phyloP scores from a whole-genome alignment of 2,113 vertebrate species.

The Podarcis muralis region DNA sequence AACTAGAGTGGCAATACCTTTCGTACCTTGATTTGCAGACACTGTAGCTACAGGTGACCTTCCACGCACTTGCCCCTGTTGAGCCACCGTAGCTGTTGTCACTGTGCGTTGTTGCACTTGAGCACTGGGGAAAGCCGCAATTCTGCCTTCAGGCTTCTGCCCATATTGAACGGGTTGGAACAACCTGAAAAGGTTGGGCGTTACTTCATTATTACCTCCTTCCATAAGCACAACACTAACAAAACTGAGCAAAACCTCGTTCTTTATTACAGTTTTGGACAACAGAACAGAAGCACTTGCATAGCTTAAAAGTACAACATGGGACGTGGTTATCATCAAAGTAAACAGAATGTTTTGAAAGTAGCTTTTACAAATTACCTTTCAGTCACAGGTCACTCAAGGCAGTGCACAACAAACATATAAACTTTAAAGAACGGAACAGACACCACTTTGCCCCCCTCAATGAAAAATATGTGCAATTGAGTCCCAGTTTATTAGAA shows the following conservation, averaged over 20 bases:
- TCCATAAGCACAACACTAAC: background rate
- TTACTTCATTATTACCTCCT: background rate
- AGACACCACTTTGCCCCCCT: too few species aligned
- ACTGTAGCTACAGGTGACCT: conserved; percentile 82
- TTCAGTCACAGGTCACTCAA: too few species aligned
- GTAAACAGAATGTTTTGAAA: background rate
- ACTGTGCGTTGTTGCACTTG: conserved; percentile 76
- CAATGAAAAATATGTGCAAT: too few species aligned
- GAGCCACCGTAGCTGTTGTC: conserved; percentile 69
- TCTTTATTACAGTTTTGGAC: background rate
- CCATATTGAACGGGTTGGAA: conserved; percentile 92
- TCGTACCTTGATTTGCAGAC: conserved; percentile 84
- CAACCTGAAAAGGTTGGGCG: conserved; percentile 71
- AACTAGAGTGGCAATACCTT: background rate
- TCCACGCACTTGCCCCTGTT: conserved; percentile 80
- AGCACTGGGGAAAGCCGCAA: conserved; percentile 78
- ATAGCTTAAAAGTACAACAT: background rate
- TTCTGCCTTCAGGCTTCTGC: conserved; percentile 90
- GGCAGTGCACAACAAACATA: too few species aligned
- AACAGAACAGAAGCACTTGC: background rate
- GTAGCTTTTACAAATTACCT: too few species aligned
- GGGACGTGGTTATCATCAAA: background rate
- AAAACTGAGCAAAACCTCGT: background rate
- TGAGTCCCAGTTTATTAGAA: too few species aligned
- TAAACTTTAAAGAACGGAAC: too few species aligned